Conservation (phyloP, 2,888 invertebrate species). For the Arge pagana region DNA sequence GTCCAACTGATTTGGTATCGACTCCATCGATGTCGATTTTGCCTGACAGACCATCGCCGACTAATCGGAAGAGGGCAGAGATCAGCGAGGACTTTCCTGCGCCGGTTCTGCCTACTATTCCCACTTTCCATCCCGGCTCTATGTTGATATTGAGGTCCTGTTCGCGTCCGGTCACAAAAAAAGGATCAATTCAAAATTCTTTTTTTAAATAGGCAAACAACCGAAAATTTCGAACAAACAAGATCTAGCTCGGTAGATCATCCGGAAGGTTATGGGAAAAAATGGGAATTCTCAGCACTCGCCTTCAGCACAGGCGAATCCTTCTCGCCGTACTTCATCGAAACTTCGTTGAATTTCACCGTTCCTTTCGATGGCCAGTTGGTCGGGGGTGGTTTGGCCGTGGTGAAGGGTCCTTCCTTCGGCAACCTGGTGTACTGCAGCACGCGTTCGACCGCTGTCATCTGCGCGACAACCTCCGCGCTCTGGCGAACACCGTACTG, state of each 20-base stretch:
- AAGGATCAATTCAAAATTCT: too few species aligned
- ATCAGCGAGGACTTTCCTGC: conserved; percentile 84
- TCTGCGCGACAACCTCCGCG: conserved; percentile 73
- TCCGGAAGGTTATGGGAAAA: too few species aligned
- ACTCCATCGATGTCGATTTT: conserved; percentile 80
- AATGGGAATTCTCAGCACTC: too few species aligned
- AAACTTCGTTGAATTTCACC: conserved; percentile 66
- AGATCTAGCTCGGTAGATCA: too few species aligned
- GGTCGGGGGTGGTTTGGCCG: conserved; percentile 59
- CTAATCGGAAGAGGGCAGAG: conserved; percentile 80
- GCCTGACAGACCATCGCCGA: conserved; percentile 72
- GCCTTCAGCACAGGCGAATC: conserved; percentile 74
- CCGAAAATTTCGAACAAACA: too few species aligned
- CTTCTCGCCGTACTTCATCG: conserved; percentile 66
- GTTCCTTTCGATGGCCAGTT: conserved; percentile 73
- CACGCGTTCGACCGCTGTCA: conserved; percentile 81
- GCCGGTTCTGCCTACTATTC: conserved; percentile 82
- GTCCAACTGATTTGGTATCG: conserved; percentile 71
- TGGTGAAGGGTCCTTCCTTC: conserved; percentile 62
- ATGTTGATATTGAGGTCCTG: conserved; percentile 70
- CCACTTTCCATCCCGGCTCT: conserved; percentile 76
- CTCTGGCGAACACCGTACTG: conserved; percentile 78
- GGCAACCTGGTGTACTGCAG: conserved; percentile 77
- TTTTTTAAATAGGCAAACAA: too few species aligned
- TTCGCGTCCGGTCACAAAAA: too few species aligned